phyloP scores from a whole-genome alignment of 2,888 invertebrate genomes.

The Dryobotodes eremita region DNA sequence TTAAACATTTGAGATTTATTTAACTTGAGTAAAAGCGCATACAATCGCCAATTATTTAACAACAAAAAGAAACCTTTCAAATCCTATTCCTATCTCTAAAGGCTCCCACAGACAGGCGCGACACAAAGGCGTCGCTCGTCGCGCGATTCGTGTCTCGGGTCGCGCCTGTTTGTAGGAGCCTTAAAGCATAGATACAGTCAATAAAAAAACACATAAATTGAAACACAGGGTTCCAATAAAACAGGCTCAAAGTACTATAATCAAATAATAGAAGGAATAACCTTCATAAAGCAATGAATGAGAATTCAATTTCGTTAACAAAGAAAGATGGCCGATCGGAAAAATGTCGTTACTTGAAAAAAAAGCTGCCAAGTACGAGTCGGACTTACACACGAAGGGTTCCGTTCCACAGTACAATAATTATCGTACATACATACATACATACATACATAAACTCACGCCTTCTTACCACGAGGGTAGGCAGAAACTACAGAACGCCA shows the following conservation, averaged over 20 bases:
- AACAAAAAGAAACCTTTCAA: neutral
- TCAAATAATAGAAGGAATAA: constrained; percentile 77
- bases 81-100: constrained; percentile 21
- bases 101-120: neutral
- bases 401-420: neutral
- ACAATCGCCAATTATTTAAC: neutral
- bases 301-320: constrained; percentile 85
- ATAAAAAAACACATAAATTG: constrained; percentile 51
- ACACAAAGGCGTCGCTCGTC: too few relatives aligned
- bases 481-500: too few relatives aligned
- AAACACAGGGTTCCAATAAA: constrained; percentile 54
- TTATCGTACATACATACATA: too few relatives aligned
- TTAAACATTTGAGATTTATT: neutral
- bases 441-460: too few relatives aligned
- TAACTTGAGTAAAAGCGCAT: neutral
- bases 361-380: neutral
- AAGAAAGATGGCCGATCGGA: constrained; percentile 80
- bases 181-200: constrained; percentile 26
- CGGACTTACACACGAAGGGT: neutral
- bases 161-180: too few relatives aligned
- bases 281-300: constrained; percentile 83
- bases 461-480: too few relatives aligned
- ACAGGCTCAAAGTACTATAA: constrained; percentile 67
- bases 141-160: too few relatives aligned
- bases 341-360: constrained; percentile 23